Evolutionary conservation across 1,140 invertebrate species (phyloP), one percentile per base, ranked within the genome.

Genomic region (Drosophila gunungcola): DNA sequence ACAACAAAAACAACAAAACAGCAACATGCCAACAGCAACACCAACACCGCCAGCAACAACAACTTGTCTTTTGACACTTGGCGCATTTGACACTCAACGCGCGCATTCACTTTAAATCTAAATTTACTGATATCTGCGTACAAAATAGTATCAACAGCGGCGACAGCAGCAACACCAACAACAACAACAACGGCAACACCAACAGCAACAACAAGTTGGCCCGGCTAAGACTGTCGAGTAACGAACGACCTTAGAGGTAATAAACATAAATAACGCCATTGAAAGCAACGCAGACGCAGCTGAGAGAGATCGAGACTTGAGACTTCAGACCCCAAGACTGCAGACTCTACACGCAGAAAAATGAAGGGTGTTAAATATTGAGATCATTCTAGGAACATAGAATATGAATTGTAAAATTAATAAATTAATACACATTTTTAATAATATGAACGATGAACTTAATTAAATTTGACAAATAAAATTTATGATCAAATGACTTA

Each of bases 181-280:
- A 77, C 46, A 75, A 32, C 27, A 63, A 43, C 46, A 25, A 62
- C 61, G 45, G 42, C 45, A 29, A 43, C 54, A 64, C 10, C 60
- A 60, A 52, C 60, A 36, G 46, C 54, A 57, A 74, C 67, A 81
- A 83, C 72, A 63, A 78, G 65, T 80, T 79, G 74, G 79, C 78
- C 74, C 25, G 80, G 54, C 73, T 49, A 78, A 78, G 72, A 67
- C 72, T 81, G 68, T 68, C 86, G 79, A 90, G 88, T 80, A 91
- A 90, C 88, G 88, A 90, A 90, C 88, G 88, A 90, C 88, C 88
- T 90, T 90, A 90, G 88, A 91, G 88, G 88, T 90, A 90, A 90
- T 90, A 90, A 90, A 90, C 88, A 90, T 90, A 90, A 90, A 90
- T 90, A 91, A 90, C 88, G 88, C 80, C 88, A 90, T 90, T 90